Conservation (phyloP, 2,888 invertebrate species). For the Ecdyonurus torrentis region DNA sequence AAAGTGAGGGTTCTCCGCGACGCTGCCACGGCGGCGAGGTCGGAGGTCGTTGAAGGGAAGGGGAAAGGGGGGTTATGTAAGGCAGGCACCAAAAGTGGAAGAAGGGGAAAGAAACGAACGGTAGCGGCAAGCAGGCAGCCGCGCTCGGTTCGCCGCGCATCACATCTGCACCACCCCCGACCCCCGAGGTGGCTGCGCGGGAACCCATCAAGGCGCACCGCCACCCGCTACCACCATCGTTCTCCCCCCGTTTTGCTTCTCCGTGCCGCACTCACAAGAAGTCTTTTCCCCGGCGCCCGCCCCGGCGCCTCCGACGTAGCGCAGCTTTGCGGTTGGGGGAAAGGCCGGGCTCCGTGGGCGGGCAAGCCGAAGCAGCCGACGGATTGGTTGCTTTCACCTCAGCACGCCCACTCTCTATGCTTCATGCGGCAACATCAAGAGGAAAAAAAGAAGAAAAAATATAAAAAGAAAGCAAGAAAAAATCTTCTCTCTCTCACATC, state of each 20-base stretch:
- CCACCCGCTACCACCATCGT: background rate
- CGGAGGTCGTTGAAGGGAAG: background rate
- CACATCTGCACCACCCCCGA: background rate
- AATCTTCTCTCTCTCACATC: background rate
- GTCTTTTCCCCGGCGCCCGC: background rate
- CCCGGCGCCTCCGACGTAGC: conserved; percentile 5
- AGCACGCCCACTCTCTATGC: background rate
- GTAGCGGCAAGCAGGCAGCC: background rate
- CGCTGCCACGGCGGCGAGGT: background rate
- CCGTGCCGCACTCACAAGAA: background rate
- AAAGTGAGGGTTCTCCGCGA: background rate
- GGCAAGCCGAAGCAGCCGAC: background rate
- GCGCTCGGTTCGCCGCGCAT: conserved; percentile 4
- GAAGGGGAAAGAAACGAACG: background rate
- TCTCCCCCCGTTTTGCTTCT: background rate
- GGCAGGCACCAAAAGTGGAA: background rate
- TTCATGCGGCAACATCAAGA: conserved; percentile 1
- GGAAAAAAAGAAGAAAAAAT: background rate
- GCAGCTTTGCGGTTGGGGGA: conserved; percentile 9
- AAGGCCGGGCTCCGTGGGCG: conserved; percentile 1
- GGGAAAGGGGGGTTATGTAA: background rate
- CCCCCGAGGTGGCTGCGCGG: background rate
- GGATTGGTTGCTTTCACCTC: conserved; percentile 3
- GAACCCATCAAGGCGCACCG: conserved; percentile 1
- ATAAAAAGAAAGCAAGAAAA: background rate